These are phyloP conservation scores for Periplaneta americana DNA, from an alignment of 1,140 invertebrate genomes.

Conservation along the genomic window DNA sequence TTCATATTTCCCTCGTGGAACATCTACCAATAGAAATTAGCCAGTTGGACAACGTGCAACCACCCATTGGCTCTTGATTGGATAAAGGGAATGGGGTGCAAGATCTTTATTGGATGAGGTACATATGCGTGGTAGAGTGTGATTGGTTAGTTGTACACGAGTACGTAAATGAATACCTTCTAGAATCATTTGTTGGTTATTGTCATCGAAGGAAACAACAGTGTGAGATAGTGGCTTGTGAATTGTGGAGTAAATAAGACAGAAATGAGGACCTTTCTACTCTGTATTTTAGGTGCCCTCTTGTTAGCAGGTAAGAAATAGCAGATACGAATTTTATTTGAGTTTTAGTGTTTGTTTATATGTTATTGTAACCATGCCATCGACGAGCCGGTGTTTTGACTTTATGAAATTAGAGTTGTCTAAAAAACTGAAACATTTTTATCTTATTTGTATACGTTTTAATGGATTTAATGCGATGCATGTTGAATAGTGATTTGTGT, in stretches of 20 bases:
- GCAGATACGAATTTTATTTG: not conserved
- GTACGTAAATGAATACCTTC: not conserved
- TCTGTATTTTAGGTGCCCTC: slow-evolving; percentile 41
- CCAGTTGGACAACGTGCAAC: not conserved
- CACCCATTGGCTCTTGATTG: not conserved
- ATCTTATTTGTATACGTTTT: too few relatives aligned
- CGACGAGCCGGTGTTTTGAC: not conserved
- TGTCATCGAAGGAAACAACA: not conserved
- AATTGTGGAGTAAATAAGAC: not conserved
- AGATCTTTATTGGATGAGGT: not conserved
- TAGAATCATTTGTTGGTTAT: not conserved
- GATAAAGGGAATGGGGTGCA: not conserved
- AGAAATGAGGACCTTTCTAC: slow-evolving; percentile 49
- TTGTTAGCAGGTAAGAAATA: slow-evolving; percentile 44
- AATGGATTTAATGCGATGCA: too few relatives aligned
- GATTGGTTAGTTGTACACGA: not conserved
- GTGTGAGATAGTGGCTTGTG: not conserved
- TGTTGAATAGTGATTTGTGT: too few relatives aligned
- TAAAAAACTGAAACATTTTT: too few relatives aligned
- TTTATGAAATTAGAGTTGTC: too few relatives aligned
- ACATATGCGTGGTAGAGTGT: not conserved
- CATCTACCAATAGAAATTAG: not conserved
- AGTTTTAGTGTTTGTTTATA: not conserved
- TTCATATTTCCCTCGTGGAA: not conserved
- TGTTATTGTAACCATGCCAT: not conserved